These are phyloP conservation scores for Onthophagus taurus DNA, from an alignment of 1,140 invertebrate genomes.

Conservation along the genomic window DNA sequence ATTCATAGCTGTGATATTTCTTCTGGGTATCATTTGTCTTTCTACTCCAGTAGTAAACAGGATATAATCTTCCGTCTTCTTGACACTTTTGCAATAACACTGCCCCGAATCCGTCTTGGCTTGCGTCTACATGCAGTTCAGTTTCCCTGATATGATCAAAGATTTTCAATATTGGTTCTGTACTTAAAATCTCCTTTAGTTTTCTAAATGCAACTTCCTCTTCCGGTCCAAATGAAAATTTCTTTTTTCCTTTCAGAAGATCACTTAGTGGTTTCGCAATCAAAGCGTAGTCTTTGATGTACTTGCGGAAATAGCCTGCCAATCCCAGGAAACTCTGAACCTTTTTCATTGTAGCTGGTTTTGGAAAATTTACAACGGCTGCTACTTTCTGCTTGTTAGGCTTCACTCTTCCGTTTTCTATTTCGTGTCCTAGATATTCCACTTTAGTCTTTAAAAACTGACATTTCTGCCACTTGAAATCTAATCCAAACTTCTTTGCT, in stretches of 20 bases:
- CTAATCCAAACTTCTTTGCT: conserved; percentile 1
- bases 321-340: conserved; percentile 7
- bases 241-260: background rate
- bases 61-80: background rate
- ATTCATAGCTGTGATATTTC: conserved; percentile 10
- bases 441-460: conserved; percentile 9
- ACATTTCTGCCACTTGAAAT: conserved; percentile 13
- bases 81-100: conserved; percentile 22
- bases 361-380: conserved; percentile 7
- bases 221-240: conserved; percentile 1
- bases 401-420: conserved; percentile 3
- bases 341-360: conserved; percentile 7
- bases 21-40: conserved; percentile 24
- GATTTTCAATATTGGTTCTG: conserved; percentile 18
- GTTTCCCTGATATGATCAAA: conserved; percentile 23
- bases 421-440: conserved; percentile 4
- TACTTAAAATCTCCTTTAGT: conserved; percentile 16
- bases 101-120: conserved; percentile 25
- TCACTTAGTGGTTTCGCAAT: conserved; percentile 9
- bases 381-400: conserved; percentile 8
- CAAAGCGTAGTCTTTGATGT: conserved; percentile 6
- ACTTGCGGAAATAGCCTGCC: conserved; percentile 2
- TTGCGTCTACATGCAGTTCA: conserved; percentile 30
- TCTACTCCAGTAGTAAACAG: conserved; percentile 36
- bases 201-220: background rate